phyloP scores from a whole-genome alignment of 1,140 invertebrate species.

The Drosophila teissieri region DNA sequence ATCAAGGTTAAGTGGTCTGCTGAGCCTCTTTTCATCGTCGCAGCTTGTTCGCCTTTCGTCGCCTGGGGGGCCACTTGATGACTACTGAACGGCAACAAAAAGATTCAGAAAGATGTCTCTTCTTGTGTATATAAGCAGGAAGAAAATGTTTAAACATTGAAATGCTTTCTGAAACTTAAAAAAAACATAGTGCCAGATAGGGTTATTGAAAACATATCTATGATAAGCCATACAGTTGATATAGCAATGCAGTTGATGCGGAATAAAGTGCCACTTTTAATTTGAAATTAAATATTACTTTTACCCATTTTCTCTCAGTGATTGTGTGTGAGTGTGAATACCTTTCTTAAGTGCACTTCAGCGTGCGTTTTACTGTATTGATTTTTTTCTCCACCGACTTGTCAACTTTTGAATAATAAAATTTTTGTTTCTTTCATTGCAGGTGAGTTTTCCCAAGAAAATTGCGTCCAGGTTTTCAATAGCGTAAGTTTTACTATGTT shows the following conservation, averaged over 20 bases:
- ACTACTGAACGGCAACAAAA: conserved; percentile 37
- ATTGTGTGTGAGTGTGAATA: conserved; percentile 23
- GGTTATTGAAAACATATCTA: too few species aligned
- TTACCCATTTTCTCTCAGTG: conserved; percentile 2
- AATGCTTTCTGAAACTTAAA: not conserved
- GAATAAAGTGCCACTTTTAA: too few species aligned
- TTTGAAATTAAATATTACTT: not conserved
- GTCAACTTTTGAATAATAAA: conserved; percentile 39
- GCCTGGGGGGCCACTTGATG: conserved; percentile 48
- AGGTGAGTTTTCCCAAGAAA: conserved; percentile 65
- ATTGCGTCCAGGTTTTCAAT: conserved; percentile 3
- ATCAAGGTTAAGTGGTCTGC: conserved; percentile 68
- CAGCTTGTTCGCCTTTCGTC: conserved; percentile 42
- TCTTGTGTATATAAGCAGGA: not conserved
- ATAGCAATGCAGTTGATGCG: too few species aligned
- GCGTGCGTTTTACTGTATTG: conserved; percentile 42
- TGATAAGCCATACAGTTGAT: too few species aligned
- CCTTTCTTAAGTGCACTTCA: conserved; percentile 53
- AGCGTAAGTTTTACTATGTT: conserved; percentile 57
- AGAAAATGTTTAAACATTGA: not conserved
- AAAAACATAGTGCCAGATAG: not conserved
- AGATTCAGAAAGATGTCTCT: conserved; percentile 14
- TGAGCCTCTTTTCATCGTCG: conserved; percentile 40
- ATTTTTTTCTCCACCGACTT: conserved; percentile 29
- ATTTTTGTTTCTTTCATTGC: conserved; percentile 45